Evolutionary conservation across 2,113 vertebrate species (phyloP).

Genomic region (Plestiodon gilberti): DNA sequence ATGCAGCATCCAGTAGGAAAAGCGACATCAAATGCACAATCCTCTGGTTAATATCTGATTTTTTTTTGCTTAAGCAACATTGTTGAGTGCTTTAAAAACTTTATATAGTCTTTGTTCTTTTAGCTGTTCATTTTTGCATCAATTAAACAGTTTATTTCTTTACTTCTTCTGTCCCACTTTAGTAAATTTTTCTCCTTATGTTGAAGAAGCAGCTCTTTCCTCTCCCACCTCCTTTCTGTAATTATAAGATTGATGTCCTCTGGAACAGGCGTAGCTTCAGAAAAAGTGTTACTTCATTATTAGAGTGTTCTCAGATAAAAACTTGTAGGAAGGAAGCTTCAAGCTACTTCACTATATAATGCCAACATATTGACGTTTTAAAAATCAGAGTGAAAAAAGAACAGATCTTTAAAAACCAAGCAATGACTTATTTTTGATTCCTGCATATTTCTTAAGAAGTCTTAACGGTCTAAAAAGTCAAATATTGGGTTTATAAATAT

Average conservation of each 20-base stretch:
- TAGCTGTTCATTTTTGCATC: slow-evolving; percentile 7
- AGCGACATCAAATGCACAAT: neutral
- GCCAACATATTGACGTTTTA: slow-evolving; percentile 69
- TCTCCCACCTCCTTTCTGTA: slow-evolving; percentile 54
- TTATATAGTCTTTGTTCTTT: slow-evolving; percentile 23
- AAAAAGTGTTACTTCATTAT: slow-evolving; percentile 34
- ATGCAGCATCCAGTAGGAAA: slow-evolving; percentile 37
- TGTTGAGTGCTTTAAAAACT: slow-evolving; percentile 24
- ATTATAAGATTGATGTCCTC: slow-evolving; percentile 44
- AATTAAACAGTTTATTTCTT: slow-evolving; percentile 32
- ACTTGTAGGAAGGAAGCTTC: slow-evolving; percentile 55
- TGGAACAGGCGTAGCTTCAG: slow-evolving; percentile 53
- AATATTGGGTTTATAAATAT: slow-evolving; percentile 65
- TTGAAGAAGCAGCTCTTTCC: slow-evolving; percentile 45
- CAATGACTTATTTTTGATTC: slow-evolving; percentile 48
- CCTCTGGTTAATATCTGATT: slow-evolving; percentile 1
- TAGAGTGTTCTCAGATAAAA: slow-evolving; percentile 58
- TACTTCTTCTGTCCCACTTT: slow-evolving; percentile 7
- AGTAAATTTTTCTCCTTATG: slow-evolving; percentile 53
- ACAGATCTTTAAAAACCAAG: slow-evolving; percentile 35
- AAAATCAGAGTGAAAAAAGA: slow-evolving; percentile 70
- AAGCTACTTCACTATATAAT: slow-evolving; percentile 57
- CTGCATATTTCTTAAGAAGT: slow-evolving; percentile 71
- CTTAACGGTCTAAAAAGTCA: slow-evolving; percentile 62
- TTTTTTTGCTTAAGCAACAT: slow-evolving; percentile 16